Evolutionary conservation across 2,113 vertebrate species (phyloP).

Genomic region (Micronycteris hirsuta): DNA sequence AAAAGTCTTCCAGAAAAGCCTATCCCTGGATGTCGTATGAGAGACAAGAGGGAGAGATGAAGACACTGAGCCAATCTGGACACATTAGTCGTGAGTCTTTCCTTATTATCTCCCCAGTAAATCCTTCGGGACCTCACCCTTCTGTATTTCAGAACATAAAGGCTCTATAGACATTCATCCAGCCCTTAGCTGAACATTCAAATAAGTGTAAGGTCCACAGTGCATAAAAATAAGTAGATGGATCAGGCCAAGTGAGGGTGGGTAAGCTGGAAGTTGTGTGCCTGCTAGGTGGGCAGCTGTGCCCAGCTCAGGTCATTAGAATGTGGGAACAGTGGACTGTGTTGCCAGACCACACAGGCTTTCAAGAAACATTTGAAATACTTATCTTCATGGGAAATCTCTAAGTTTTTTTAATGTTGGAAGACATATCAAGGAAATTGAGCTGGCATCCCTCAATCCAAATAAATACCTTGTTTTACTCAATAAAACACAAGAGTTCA

Average conservation of each 20-base stretch:
- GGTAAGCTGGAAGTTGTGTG: background rate
- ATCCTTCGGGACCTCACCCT: background rate
- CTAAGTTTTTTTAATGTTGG: background rate
- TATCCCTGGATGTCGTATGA: background rate
- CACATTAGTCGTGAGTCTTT: background rate
- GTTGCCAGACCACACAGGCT: background rate
- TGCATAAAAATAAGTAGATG: background rate
- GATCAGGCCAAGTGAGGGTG: background rate
- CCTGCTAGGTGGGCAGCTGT: rapidly evolving
- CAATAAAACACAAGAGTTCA: background rate
- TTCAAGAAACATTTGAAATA: background rate
- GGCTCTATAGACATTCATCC: background rate
- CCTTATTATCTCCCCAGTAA: background rate
- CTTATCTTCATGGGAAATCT: background rate
- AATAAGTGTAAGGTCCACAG: background rate
- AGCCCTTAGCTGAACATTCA: background rate
- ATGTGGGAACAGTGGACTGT: background rate
- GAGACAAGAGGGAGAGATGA: background rate
- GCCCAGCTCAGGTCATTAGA: background rate
- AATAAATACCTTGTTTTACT: background rate
- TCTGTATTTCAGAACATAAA: background rate
- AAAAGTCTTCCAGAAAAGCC: background rate
- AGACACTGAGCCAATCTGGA: background rate
- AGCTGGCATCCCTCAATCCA: background rate
- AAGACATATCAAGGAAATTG: background rate